Percentiles rank a stretch among this genome's conserved stretches.
Conservation (phyloP, 23 tunicate species). For the Ascidia mentula region DNA sequence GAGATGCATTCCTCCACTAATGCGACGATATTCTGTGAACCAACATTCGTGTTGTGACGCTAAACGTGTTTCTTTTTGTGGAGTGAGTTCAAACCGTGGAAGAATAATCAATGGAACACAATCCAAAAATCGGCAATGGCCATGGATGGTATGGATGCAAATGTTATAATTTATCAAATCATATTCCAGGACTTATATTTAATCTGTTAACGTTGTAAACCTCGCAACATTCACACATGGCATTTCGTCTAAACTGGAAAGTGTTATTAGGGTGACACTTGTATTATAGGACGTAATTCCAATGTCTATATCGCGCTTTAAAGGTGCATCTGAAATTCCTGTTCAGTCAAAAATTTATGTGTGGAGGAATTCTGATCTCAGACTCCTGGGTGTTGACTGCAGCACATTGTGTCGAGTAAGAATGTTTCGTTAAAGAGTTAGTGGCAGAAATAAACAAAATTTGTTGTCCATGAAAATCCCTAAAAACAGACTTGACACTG, state of each 20-base stretch:
- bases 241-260: too few species aligned
- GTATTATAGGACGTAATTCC: too few species aligned
- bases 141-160: constrained; percentile 35
- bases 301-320: too few species aligned
- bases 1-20: neutral
- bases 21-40: constrained; percentile 4
- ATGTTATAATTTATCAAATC: too few species aligned
- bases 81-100: neutral
- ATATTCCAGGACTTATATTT: too few species aligned
- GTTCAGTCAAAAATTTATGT: neutral
- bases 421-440: too few species aligned
- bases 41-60: constrained; percentile 18
- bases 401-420: constrained; percentile 35
- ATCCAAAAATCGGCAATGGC: neutral
- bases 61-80: constrained; percentile 5
- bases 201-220: too few species aligned
- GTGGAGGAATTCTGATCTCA: constrained; percentile 24
- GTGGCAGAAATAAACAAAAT: too few species aligned
- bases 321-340: constrained; percentile 17
- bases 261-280: too few species aligned
- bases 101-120: constrained; percentile 22
- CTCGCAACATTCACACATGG: too few species aligned
- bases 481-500: too few species aligned
- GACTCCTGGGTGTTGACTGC: constrained; percentile 18
- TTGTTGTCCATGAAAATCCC: too few species aligned